Evolutionary conservation across 2,113 vertebrate genomes (phyloP).

Genomic region (Mixornis gularis): DNA sequence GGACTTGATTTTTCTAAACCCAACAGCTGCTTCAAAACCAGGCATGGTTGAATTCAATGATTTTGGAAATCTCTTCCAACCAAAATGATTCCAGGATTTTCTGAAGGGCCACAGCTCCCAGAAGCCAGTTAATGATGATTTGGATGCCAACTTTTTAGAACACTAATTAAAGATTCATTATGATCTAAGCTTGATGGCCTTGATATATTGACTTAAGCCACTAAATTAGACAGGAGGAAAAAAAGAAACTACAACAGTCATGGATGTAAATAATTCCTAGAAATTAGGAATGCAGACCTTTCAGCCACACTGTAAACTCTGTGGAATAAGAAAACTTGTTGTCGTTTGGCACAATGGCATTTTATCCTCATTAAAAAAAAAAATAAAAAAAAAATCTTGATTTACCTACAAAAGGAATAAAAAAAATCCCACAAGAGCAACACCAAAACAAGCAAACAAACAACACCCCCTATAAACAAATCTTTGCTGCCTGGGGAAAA

Average conservation of each 20-base stretch:
- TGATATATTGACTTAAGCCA: background rate
- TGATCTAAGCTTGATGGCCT: background rate
- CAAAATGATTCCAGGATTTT: background rate
- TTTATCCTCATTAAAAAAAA: background rate
- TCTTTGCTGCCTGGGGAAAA: background rate
- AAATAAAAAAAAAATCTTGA: no score
- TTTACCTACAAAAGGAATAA: background rate
- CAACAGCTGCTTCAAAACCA: background rate
- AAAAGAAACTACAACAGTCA: background rate
- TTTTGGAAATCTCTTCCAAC: background rate
- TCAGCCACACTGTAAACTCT: background rate
- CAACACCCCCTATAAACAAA: accelerated
- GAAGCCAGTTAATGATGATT: background rate
- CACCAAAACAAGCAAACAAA: background rate
- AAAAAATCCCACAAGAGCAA: background rate
- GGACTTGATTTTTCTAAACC: background rate
- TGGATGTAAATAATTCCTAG: background rate
- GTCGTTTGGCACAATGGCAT: background rate
- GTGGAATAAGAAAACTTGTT: background rate
- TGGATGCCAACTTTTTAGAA: background rate
- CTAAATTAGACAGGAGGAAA: background rate
- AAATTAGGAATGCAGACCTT: background rate
- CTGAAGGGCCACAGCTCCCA: background rate
- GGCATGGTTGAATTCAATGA: background rate
- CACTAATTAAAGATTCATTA: background rate